Evolutionary conservation across 2,113 vertebrate species (phyloP).

Genomic region (Callipepla squamata): DNA sequence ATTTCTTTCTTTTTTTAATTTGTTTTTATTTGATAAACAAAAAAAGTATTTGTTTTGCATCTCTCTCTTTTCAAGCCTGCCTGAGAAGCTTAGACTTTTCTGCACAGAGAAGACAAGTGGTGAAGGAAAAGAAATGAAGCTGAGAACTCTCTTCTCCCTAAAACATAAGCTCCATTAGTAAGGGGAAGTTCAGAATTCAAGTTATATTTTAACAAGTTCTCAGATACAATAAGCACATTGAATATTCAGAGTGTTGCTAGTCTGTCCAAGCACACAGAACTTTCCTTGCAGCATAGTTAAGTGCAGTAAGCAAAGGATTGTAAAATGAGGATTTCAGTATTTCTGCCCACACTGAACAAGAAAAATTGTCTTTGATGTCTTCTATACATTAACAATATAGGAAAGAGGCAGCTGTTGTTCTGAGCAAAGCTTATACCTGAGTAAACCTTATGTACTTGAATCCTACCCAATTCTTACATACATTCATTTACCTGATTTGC

Average conservation of each 20-base stretch:
- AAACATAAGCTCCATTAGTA: neutral
- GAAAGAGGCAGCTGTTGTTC: neutral
- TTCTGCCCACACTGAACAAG: neutral
- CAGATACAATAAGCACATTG: neutral
- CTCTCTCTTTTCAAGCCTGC: neutral
- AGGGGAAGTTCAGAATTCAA: neutral
- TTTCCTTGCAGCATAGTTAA: neutral
- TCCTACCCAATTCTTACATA: fast-evolving
- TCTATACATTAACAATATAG: fast-evolving
- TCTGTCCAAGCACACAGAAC: neutral
- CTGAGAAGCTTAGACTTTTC: neutral
- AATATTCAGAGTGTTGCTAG: neutral
- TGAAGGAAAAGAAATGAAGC: neutral
- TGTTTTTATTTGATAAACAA: neutral
- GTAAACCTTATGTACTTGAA: neutral
- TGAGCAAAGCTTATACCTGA: neutral
- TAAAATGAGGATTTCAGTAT: neutral
- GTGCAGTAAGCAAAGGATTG: neutral
- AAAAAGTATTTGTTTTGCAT: neutral
- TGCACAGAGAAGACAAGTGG: neutral
- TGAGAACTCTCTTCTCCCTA: neutral
- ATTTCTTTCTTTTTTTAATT: neutral
- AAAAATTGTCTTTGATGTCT: neutral
- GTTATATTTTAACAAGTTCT: neutral
- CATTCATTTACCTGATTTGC: neutral